Conservation (phyloP, 92 coral and sea anemone genomes). For the Pocillopora grandis region DNA sequence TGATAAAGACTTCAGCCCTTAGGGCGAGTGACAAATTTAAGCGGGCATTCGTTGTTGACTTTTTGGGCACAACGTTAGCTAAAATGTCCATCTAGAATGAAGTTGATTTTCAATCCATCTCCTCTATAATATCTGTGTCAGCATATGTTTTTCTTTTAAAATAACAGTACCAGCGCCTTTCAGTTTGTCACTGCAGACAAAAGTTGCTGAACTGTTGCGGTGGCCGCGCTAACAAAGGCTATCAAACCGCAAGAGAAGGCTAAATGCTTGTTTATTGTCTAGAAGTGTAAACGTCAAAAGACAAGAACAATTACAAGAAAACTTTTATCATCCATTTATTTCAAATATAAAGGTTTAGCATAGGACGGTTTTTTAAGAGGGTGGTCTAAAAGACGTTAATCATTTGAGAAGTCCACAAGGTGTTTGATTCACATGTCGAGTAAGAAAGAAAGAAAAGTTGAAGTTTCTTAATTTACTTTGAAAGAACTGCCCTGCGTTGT, state of each 20-base stretch:
- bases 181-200: not conserved
- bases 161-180: conserved; percentile 17
- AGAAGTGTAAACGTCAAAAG: conserved; percentile 18
- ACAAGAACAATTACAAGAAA: conserved; percentile 26
- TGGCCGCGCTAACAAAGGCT: conserved; percentile 24
- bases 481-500: not conserved
- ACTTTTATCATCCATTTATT: conserved; percentile 27
- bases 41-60: not conserved
- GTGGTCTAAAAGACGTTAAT: not conserved
- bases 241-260: conserved; percentile 9
- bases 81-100: not conserved
- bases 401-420: not conserved
- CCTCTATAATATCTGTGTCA: not conserved
- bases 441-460: not conserved
- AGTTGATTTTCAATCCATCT: not conserved
- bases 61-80: not conserved
- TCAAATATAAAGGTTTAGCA: conserved; percentile 18
- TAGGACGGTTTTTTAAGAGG: not conserved
- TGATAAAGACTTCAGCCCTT: no score
- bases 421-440: conserved; percentile 1
- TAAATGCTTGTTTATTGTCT: conserved; percentile 43
- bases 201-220: conserved; percentile 15
- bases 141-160: not conserved
- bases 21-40: not conserved
- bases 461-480: not conserved